Evolutionary conservation across 2,113 vertebrate genomes (phyloP).

Genomic region (Oriolus oriolus): DNA sequence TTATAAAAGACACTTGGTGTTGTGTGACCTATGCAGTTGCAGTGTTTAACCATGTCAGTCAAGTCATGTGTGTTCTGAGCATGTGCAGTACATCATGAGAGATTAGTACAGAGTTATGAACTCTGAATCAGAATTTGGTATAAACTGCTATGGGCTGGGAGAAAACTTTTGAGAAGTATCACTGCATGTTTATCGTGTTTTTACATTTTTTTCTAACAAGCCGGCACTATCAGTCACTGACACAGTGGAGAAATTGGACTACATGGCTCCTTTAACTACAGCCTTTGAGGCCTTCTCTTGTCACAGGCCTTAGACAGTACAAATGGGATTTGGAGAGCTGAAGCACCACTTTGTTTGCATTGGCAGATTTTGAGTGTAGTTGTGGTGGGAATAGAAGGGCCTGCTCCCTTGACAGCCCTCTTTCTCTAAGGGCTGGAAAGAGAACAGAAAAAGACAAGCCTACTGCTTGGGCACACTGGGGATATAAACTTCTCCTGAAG

Average conservation of each 20-base stretch:
- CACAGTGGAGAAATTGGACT: neutral
- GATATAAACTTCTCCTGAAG: conserved; percentile 2
- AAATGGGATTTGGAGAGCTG: neutral
- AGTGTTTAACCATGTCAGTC: neutral
- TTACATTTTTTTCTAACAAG: neutral
- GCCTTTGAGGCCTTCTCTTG: neutral
- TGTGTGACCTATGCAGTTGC: neutral
- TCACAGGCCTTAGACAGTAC: neutral
- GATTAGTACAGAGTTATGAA: neutral
- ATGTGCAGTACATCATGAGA: neutral
- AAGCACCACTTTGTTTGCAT: neutral
- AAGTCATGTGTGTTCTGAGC: neutral
- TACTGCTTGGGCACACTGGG: neutral
- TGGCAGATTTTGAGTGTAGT: neutral
- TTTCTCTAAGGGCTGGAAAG: neutral
- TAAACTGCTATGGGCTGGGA: neutral
- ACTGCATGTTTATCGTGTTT: neutral
- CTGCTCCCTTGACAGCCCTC: neutral
- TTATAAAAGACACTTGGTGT: neutral
- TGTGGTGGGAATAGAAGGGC: neutral
- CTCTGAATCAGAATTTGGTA: neutral
- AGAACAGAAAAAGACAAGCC: neutral
- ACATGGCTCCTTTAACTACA: neutral
- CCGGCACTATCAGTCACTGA: neutral
- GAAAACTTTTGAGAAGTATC: neutral